A percentile compares a stretch with the other conserved stretches of the same genome.
Evolutionary conservation across 2,797 vertebrate genomes (phyloP).

Genomic region (Bovichtus diacanthus): DNA sequence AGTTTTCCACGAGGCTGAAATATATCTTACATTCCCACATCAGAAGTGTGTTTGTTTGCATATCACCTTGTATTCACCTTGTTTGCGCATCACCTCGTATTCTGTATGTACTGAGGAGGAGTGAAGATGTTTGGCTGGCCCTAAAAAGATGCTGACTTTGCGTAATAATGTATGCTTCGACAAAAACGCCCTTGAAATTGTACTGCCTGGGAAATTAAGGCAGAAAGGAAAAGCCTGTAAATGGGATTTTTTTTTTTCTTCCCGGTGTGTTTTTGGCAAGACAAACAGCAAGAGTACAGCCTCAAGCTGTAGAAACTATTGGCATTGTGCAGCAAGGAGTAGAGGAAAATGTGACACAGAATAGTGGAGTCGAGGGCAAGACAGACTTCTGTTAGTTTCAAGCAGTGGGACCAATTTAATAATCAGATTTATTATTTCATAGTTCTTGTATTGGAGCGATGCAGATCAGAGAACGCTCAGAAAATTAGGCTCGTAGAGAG

Average conservation of each 20-base stretch:
- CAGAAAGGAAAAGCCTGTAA: constrained; percentile 2
- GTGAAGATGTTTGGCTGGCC: not conserved
- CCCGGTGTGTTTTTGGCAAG: not conserved
- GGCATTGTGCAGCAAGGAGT: not conserved
- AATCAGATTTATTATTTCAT: constrained; percentile 3
- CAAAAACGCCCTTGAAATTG: not conserved
- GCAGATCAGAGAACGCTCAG: constrained; percentile 2
- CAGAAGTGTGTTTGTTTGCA: not conserved
- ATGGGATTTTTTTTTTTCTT: not conserved
- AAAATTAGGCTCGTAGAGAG: not conserved
- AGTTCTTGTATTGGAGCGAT: not conserved
- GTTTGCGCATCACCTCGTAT: not conserved
- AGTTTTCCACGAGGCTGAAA: not conserved
- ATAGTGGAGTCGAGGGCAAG: not conserved
- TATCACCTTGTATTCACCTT: not conserved
- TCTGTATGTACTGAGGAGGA: not conserved
- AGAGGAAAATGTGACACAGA: constrained; percentile 2
- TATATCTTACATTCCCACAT: not conserved
- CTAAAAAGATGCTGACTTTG: not conserved
- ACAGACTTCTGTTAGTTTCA: not conserved
- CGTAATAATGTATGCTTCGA: not conserved
- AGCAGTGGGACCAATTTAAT: not conserved
- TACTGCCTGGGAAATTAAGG: not conserved
- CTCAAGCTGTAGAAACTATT: constrained; percentile 2
- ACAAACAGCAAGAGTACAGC: not conserved